phyloP scores from a whole-genome alignment of 2,797 vertebrate genomes.

The Salarias fasciatus region DNA sequence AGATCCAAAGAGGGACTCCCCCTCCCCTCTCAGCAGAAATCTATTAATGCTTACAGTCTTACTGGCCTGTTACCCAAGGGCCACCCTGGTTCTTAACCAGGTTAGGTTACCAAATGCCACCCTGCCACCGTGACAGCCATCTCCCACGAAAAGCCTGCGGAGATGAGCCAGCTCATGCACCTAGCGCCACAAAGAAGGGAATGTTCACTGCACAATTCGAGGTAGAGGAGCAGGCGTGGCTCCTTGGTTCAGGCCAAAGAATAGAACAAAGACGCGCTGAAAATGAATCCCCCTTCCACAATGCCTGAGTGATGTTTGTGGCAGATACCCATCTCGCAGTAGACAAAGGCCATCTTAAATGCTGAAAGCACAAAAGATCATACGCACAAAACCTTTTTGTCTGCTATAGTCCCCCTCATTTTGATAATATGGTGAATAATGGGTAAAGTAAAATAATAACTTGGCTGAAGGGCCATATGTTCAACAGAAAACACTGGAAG shows the following conservation, averaged over 20 bases:
- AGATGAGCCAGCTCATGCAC: constrained; percentile 93
- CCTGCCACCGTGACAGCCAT: constrained; percentile 90
- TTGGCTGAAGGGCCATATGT: constrained; percentile 55
- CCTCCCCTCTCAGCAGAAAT: constrained; percentile 49
- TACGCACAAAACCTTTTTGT: constrained; percentile 83
- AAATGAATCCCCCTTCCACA: constrained; percentile 92
- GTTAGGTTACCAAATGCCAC: constrained; percentile 89
- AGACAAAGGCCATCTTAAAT: constrained; percentile 86
- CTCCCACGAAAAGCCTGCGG: constrained; percentile 88
- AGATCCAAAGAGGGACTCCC: constrained; percentile 57
- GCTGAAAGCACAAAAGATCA: constrained; percentile 84
- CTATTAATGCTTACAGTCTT: constrained; percentile 57
- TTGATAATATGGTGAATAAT: constrained; percentile 80
- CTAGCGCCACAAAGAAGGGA: constrained; percentile 91
- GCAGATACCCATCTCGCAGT: constrained; percentile 89
- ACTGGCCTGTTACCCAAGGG: constrained; percentile 80
- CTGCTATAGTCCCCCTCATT: constrained; percentile 76
- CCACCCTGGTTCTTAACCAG: constrained; percentile 85
- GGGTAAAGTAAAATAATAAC: constrained; percentile 73
- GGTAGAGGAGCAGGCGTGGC: constrained; percentile 95
- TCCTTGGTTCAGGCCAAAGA: constrained; percentile 89
- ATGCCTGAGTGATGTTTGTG: constrained; percentile 92
- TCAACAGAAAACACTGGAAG: constrained; percentile 56
- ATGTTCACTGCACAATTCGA: constrained; percentile 87
- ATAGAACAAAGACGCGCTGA: constrained; percentile 91